These are phyloP conservation scores for Odontocerum albicorne DNA, from an alignment of 2,888 invertebrate genomes.

Conservation along the genomic window DNA sequence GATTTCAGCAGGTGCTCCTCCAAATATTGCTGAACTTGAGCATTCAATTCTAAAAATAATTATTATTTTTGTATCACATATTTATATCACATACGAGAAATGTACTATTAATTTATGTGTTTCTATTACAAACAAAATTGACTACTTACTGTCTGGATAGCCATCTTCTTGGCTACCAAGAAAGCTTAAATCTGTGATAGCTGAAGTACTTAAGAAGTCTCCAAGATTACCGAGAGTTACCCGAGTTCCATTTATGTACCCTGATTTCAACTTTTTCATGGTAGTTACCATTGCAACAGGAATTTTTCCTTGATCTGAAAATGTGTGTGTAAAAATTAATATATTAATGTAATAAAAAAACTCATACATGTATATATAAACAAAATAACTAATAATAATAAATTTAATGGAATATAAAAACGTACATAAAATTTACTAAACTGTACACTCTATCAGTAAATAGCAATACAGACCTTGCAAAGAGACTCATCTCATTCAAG, in stretches of 20 bases:
- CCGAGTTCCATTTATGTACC: conserved; percentile 98
- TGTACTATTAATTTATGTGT: too few species aligned
- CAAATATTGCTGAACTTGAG: conserved; percentile 83
- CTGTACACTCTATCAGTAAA: too few species aligned
- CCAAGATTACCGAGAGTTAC: conserved; percentile 93
- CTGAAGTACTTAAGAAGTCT: conserved; percentile 96
- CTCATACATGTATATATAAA: too few species aligned
- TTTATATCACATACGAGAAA: too few species aligned
- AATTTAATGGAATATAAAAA: too few species aligned
- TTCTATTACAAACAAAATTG: too few species aligned
- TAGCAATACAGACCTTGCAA: too few species aligned
- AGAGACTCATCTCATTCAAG: too few species aligned
- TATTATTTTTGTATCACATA: background rate
- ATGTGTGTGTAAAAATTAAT: too few species aligned
- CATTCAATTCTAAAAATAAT: conserved; percentile 63
- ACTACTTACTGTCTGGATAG: conserved; percentile 77
- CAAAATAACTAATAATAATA: too few species aligned
- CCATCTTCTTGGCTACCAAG: conserved; percentile 92
- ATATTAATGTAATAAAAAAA: too few species aligned
- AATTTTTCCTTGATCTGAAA: conserved; percentile 85
- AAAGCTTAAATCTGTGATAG: conserved; percentile 95
- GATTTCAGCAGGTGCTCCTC: conserved; percentile 84
- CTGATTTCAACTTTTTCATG: conserved; percentile 96
- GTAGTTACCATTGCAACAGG: conserved; percentile 96
- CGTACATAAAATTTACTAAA: too few species aligned